Evolutionary conservation across 53 echinoderm and acorn worm species (phyloP).

Genomic region (Actinopyga echinites): DNA sequence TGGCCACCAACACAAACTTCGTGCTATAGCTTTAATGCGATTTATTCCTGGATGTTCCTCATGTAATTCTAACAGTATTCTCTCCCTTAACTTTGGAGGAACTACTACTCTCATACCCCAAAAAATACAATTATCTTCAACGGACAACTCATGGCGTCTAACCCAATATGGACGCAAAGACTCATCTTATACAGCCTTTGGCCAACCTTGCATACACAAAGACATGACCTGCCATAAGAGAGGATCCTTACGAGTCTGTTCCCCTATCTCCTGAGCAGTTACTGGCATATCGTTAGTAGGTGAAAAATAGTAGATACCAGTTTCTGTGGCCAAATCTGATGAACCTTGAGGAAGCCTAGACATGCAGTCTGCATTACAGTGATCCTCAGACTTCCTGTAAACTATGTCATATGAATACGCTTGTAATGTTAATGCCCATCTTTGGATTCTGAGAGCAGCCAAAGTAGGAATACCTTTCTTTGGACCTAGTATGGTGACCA

Average conservation of each 20-base stretch:
- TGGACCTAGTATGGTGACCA: conserved; percentile 34
- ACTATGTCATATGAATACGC: conserved; percentile 50
- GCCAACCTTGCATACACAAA: background rate
- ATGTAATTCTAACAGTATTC: background rate
- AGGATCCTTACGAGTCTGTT: background rate
- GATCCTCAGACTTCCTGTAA: conserved; percentile 46
- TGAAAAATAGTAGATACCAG: background rate
- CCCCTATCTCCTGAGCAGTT: background rate
- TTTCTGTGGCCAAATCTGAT: background rate
- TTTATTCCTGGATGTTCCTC: background rate
- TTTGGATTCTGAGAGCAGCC: no score
- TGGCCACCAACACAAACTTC: conserved; percentile 14
- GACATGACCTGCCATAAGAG: background rate
- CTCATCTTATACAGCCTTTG: background rate
- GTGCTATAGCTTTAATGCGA: background rate
- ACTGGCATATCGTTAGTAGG: background rate
- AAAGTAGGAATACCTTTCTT: no score
- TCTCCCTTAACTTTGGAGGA: background rate
- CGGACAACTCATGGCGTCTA: background rate
- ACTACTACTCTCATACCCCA: background rate
- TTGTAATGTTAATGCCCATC: conserved; percentile 32
- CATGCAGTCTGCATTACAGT: conserved; percentile 47
- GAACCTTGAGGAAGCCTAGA: background rate
- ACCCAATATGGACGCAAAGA: background rate
- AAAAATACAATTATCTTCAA: background rate